Evolutionary conservation across 2,888 invertebrate species (phyloP).

Genomic region (Lithophane leautieri): DNA sequence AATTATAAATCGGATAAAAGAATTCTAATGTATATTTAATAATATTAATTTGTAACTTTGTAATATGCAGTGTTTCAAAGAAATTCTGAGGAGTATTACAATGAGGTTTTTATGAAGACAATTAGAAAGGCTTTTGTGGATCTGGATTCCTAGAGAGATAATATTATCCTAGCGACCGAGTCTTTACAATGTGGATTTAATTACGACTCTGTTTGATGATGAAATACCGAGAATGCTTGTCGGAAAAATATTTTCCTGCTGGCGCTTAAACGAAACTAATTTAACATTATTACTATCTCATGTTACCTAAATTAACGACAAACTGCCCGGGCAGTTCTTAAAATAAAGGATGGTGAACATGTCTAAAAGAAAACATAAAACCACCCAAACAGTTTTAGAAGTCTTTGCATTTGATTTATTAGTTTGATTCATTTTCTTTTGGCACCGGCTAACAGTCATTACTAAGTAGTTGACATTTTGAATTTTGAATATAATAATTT

Average conservation of each 20-base stretch:
- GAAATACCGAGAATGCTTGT: slow-evolving; percentile 11
- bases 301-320: not conserved
- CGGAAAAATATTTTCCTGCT: not conserved
- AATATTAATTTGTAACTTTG: no score
- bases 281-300: not conserved
- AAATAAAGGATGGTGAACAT: not conserved
- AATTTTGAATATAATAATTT: not conserved
- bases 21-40: no score
- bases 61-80: not conserved
- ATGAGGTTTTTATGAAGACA: not conserved
- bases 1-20: no score
- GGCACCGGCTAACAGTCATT: not conserved
- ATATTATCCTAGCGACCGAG: not conserved
- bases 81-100: not conserved
- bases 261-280: not conserved
- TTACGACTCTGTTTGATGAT: slow-evolving; percentile 10
- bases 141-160: slow-evolving; percentile 3
- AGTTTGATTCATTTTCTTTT: slow-evolving; percentile 8
- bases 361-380: not conserved
- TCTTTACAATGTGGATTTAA: slow-evolving; percentile 5
- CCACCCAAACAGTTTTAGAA: not conserved
- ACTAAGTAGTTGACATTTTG: not conserved
- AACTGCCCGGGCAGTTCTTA: not conserved
- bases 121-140: not conserved
- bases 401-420: slow-evolving; percentile 11